phyloP scores from a whole-genome alignment of 30 jellyfish, hydroid and myxozoan genomes.

The Kudoa iwatai region DNA sequence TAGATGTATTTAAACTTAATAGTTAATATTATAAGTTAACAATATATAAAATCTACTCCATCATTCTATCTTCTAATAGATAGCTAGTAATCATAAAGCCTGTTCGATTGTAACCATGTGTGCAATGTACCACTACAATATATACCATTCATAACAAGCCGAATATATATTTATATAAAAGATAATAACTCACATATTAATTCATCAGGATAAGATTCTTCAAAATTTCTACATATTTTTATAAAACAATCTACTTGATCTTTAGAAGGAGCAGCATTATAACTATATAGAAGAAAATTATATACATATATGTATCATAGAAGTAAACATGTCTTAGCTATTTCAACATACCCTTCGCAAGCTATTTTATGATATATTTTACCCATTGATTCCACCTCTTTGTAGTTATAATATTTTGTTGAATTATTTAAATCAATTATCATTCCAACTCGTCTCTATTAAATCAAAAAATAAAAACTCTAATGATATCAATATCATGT shows the following conservation, averaged over 20 bases:
- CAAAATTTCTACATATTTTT: conserved; percentile 14
- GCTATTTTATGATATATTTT: conserved; percentile 14
- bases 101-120: conserved; percentile 74
- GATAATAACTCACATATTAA: conserved; percentile 13
- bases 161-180: background rate
- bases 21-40: too few species aligned
- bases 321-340: too few species aligned
- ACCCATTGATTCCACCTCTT: conserved; percentile 7
- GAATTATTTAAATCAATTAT: conserved; percentile 43
- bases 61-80: conserved; percentile 17
- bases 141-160: background rate
- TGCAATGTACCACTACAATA: conserved; percentile 18
- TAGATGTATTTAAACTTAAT: too few species aligned
- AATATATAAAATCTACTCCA: conserved; percentile 18
- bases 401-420: conserved; percentile 13
- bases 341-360: conserved; percentile 27
- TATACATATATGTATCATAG: too few species aligned
- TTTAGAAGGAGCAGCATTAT: conserved; percentile 42
- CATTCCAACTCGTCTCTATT: conserved; percentile 39
- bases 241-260: conserved; percentile 23
- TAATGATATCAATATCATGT: background rate
- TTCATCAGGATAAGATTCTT: conserved; percentile 23
- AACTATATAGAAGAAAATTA: conserved; percentile 4
- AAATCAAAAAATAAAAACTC: background rate
- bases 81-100: conserved; percentile 26